Evolutionary conservation across 2,113 vertebrate genomes (phyloP).

Genomic region (Eurystomus gularis): DNA sequence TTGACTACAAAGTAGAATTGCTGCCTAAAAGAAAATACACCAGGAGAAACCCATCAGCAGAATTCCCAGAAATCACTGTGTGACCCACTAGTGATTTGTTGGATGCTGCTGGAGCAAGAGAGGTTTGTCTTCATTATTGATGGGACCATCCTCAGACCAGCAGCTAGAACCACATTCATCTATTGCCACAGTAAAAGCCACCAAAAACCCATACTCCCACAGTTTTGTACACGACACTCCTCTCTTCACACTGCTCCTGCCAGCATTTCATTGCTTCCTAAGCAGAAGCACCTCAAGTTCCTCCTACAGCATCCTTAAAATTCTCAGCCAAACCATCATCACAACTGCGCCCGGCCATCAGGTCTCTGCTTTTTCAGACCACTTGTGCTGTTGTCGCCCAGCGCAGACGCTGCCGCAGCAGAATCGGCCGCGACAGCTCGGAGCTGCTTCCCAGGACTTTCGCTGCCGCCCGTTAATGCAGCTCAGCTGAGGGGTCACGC

Average conservation of each 20-base stretch:
- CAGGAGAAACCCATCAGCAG: background rate
- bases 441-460: background rate
- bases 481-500: slow-evolving; percentile 35
- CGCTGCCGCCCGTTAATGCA: background rate
- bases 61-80: background rate
- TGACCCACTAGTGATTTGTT: background rate
- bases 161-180: rapidly evolving
- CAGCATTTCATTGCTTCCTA: background rate
- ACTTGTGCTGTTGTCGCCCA: no score
- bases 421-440: rapidly evolving
- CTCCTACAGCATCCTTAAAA: background rate
- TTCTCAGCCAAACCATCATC: background rate
- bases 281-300: background rate
- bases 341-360: background rate
- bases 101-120: background rate
- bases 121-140: rapidly evolving
- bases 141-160: background rate
- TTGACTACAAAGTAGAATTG: background rate
- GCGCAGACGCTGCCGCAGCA: background rate
- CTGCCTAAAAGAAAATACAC: background rate
- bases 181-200: background rate
- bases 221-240: rapidly evolving
- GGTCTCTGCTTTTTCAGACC: background rate
- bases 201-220: rapidly evolving
- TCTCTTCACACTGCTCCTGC: background rate